phyloP scores from a whole-genome alignment of 2,888 invertebrate species.

The Eupithecia pulchellata region DNA sequence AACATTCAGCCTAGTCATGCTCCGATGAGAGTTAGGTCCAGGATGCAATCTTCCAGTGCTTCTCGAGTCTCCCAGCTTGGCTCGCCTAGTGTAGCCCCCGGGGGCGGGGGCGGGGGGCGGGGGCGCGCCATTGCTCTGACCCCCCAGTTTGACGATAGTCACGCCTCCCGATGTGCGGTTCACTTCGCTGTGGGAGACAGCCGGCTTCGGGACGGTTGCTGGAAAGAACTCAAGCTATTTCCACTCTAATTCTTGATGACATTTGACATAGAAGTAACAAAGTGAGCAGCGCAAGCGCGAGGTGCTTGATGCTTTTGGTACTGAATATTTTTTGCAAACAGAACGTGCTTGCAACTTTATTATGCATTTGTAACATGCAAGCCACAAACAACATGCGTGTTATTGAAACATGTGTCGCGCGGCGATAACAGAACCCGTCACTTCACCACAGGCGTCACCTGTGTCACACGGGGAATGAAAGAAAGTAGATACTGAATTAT shows the following conservation, averaged over 20 bases:
- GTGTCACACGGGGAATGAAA: no score
- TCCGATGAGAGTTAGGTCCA: slow-evolving; percentile 89
- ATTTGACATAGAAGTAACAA: no score
- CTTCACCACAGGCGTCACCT: no score
- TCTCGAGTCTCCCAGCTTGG: slow-evolving; percentile 90
- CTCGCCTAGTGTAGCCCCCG: slow-evolving; percentile 84
- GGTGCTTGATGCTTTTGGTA: background rate
- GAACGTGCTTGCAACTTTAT: no score
- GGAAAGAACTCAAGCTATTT: slow-evolving; percentile 23
- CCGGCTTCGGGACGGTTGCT: slow-evolving; percentile 71
- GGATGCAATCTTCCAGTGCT: slow-evolving; percentile 91
- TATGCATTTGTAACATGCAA: no score
- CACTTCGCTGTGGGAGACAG: slow-evolving; percentile 82
- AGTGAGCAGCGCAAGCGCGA: background rate
- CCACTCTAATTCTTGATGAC: no score
- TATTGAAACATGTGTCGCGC: no score
- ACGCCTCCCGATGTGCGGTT: slow-evolving; percentile 91
- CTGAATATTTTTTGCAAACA: background rate
- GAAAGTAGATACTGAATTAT: no score
- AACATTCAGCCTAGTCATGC: slow-evolving; percentile 91
- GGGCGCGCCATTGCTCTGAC: slow-evolving; percentile 42
- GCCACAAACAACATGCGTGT: no score
- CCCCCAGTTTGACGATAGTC: slow-evolving; percentile 91
- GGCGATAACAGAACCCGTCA: no score
- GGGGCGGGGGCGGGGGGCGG: slow-evolving; percentile 43